A percentile compares a stretch with the other conserved stretches of the same genome.
Evolutionary conservation across 2,113 vertebrate genomes (phyloP).

Genomic region (Hyaena hyaena): DNA sequence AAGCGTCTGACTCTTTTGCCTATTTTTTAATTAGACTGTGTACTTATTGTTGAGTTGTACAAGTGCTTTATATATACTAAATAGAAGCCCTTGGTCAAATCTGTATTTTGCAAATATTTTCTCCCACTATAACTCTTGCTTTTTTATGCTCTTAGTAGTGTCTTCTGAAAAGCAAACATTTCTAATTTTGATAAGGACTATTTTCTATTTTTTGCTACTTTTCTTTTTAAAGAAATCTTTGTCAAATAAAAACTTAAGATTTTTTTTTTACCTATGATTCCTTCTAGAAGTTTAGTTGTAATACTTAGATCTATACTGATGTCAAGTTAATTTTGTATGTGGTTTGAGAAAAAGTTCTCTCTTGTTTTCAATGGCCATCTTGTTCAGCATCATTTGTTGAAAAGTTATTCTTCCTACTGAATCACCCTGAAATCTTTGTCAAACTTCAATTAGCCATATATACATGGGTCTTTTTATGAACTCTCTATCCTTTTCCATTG

Average conservation of each 20-base stretch:
- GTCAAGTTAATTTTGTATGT: not conserved
- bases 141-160: not conserved
- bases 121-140: not conserved
- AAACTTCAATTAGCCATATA: not conserved
- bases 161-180: not conserved
- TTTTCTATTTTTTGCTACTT: not conserved
- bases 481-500: not conserved
- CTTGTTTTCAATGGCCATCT: not conserved
- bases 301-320: not conserved
- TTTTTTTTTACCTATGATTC: not conserved
- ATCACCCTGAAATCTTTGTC: not conserved
- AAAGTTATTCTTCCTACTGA: not conserved
- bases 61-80: not conserved
- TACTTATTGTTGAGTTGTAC: not conserved
- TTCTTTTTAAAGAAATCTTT: not conserved
- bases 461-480: not conserved
- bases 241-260: not conserved
- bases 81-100: not conserved
- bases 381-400: not conserved
- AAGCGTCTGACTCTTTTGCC: not conserved
- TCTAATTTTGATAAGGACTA: not conserved
- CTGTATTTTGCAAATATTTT: not conserved
- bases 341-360: not conserved
- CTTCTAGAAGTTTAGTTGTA: not conserved
- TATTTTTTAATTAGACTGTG: not conserved